Conservation (phyloP, 2,113 vertebrate genomes). For the Theristicus caerulescens region DNA sequence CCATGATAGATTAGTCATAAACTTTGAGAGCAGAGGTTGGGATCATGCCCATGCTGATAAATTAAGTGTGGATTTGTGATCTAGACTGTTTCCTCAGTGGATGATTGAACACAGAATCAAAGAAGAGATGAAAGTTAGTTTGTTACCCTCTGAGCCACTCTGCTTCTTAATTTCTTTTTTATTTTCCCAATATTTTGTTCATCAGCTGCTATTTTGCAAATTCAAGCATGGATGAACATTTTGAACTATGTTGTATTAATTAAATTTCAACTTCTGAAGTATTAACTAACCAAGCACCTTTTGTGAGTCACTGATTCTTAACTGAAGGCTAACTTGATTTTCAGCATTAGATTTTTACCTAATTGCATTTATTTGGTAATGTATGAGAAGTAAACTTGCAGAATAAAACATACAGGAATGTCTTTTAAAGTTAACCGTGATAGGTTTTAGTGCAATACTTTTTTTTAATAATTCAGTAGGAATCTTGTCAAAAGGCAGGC, state of each 20-base stretch:
- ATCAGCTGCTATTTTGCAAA: neutral
- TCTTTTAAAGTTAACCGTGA: neutral
- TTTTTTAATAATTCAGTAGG: neutral
- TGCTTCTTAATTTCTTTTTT: neutral
- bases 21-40: neutral
- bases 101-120: constrained; percentile 7
- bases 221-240: neutral
- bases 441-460: neutral
- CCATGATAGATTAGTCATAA: neutral
- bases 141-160: neutral
- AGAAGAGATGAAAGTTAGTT: neutral
- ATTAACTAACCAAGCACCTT: neutral
- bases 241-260: neutral
- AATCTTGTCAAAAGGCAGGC: neutral
- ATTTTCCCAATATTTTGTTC: neutral
- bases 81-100: neutral
- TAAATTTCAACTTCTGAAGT: constrained; percentile 10
- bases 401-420: neutral
- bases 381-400: neutral
- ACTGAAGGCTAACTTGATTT: neutral
- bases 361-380: constrained; percentile 11
- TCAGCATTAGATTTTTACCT: neutral
- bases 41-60: neutral
- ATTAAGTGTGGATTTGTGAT: neutral
- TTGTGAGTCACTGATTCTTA: constrained; percentile 18